These are phyloP conservation scores for Pollenia griseotomentosa DNA, from an alignment of 2,888 invertebrate species.

Conservation along the genomic window DNA sequence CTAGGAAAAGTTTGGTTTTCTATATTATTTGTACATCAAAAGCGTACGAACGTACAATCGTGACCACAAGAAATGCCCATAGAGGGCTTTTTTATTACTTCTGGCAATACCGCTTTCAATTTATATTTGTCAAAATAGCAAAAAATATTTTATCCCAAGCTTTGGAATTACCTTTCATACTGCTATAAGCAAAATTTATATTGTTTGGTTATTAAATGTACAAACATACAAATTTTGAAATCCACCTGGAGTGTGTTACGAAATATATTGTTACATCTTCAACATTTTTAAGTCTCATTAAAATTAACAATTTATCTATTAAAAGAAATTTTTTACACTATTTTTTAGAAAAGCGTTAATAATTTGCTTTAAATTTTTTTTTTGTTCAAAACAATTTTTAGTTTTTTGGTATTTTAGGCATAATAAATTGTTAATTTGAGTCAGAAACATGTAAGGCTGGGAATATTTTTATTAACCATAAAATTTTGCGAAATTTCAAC, in stretches of 20 bases:
- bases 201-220: no score
- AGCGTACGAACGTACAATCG: no score
- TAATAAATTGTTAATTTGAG: conserved; percentile 64
- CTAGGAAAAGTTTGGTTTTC: no score
- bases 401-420: conserved; percentile 42
- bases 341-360: conserved; percentile 55
- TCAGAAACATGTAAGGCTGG: conserved; percentile 50
- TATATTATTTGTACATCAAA: no score
- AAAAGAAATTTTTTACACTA: conserved; percentile 1
- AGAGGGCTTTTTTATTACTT: no score
- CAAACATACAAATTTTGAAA: no score
- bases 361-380: conserved; percentile 33
- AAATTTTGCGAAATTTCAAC: conserved; percentile 22
- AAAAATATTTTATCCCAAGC: no score
- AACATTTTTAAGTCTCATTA: conserved; percentile 5
- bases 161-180: no score
- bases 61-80: no score
- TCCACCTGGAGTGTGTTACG: neutral
- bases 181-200: no score
- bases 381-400: neutral
- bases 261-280: neutral
- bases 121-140: no score
- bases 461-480: conserved; percentile 37
- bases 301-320: conserved; percentile 53
- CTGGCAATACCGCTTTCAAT: no score